phyloP scores from a whole-genome alignment of 2,113 vertebrate genomes.

The Butorides virescens region DNA sequence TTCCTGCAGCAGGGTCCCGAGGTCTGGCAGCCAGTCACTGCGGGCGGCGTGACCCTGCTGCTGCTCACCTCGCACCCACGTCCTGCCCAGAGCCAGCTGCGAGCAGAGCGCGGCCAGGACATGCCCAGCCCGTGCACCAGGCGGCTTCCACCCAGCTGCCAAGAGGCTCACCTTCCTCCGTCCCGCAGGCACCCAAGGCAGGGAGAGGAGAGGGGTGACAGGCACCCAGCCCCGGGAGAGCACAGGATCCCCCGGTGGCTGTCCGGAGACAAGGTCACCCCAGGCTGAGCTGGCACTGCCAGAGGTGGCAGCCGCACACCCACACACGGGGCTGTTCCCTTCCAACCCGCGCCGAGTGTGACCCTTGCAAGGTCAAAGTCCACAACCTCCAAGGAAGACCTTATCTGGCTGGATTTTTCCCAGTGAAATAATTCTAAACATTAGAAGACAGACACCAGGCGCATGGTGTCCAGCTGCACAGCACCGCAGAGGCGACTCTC shows the following conservation, averaged over 20 bases:
- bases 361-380: not conserved
- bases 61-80: not conserved
- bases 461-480: not conserved
- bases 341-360: accelerated
- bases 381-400: not conserved
- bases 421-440: not conserved
- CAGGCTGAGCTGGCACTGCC: not conserved
- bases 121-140: not conserved
- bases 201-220: not conserved
- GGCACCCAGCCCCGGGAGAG: not conserved
- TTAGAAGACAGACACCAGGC: not conserved
- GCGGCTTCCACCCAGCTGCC: not conserved
- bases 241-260: too few relatives aligned
- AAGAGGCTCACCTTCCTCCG: not conserved
- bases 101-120: accelerated
- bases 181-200: not conserved
- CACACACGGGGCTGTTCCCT: not conserved
- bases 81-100: not conserved
- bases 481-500: not conserved
- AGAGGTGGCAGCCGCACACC: not conserved
- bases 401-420: not conserved
- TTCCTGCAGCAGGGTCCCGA: not conserved
- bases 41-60: not conserved
- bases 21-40: not conserved
- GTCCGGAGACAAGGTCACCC: not conserved